Evolutionary conservation across 1,140 invertebrate species (phyloP), one percentile per base, ranked within the genome.

Genomic region (Formica exsecta): DNA sequence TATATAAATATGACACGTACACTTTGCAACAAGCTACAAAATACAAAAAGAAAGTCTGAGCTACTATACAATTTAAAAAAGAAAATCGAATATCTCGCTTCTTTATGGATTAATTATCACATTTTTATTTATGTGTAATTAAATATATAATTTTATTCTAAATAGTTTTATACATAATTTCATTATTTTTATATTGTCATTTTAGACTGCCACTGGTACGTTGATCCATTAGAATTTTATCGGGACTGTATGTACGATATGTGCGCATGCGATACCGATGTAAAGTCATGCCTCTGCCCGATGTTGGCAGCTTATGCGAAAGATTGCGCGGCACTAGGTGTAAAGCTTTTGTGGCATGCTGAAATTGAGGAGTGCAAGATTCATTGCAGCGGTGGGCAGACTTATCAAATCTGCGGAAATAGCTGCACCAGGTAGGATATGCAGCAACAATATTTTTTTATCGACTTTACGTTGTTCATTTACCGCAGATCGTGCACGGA

Each of bases 211-310:
- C 97, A 98, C 91, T 96, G 96, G 95, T 95, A 96, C 88, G 97
- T 98, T 13, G 98, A 98, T 92, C 97, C 97, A 2, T 96, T 97
- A 57, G 95, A 96, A 16, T 98, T 96, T 94, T 97, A 98, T 94
- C 96, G 97, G 87, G 96, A 98, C 92, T 99, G 98, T 93, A 91
- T 98, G 85, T 98, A 97, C 94, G 98, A 99, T 92, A 96, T 98
- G 94, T 99, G 98, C 92, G 96, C 97, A 16, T 99, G 98, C 93
- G 96, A 96, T 71, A 94, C 95, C 32, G 96, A 96, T 71, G 92
- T 96, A 3, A 93, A 96, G 22, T 95, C 96, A 32, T 99, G 98
- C 92, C 95, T 98, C 65, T 99, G 98, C 93, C 97, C 98, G 5
- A 97, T 97, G 8, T 92, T 98, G 2, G 96, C 97, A 0, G 96